A percentile compares a stretch with the other conserved stretches of the same genome.
Evolutionary conservation across 1,140 invertebrate genomes (phyloP).

Genomic region (Trialeurodes vaporariorum): DNA sequence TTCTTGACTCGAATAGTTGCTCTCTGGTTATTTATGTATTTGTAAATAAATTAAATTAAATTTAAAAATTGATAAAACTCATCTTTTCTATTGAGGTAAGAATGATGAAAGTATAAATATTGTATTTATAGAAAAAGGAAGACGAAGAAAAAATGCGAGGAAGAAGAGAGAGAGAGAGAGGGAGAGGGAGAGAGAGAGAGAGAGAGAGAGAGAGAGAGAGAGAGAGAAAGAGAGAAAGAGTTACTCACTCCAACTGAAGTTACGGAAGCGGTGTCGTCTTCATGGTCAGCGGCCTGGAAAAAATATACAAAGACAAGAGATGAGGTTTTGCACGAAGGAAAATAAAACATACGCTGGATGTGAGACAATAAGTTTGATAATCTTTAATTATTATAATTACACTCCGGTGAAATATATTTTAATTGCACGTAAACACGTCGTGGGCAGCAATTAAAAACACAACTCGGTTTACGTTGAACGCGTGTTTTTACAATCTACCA

Average conservation of each 20-base stretch:
- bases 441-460: not conserved
- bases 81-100: too few species aligned
- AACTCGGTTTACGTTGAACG: not conserved
- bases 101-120: too few species aligned
- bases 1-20: too few species aligned
- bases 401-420: not conserved
- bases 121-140: too few species aligned
- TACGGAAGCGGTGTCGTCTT: conserved; percentile 57
- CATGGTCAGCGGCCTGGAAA: conserved; percentile 34
- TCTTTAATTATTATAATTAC: not conserved
- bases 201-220: conserved; percentile 23
- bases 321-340: conserved; percentile 16
- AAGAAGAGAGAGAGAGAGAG: conserved; percentile 27
- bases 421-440: not conserved
- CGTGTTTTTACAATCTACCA: too few species aligned
- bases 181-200: too few species aligned
- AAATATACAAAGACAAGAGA: conserved; percentile 25
- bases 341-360: not conserved
- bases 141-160: too few species aligned
- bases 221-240: conserved; percentile 18
- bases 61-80: too few species aligned
- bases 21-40: too few species aligned
- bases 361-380: not conserved
- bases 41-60: too few species aligned
- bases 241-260: conserved; percentile 43